Evolutionary conservation across 2,797 vertebrate genomes (phyloP).

Genomic region (Poecilia picta): DNA sequence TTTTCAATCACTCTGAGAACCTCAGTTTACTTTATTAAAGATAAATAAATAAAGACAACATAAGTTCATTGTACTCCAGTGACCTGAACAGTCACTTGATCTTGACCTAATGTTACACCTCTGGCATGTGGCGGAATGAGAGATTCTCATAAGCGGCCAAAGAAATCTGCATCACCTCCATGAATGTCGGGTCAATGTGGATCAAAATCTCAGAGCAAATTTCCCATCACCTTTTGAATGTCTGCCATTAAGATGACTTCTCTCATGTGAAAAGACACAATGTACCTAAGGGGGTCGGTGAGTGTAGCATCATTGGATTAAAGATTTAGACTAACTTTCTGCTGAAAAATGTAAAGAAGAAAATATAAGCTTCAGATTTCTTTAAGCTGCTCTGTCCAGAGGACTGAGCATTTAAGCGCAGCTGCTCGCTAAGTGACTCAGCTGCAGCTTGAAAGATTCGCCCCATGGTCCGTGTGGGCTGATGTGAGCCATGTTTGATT

Average conservation of each 20-base stretch:
- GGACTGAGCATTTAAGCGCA: neutral
- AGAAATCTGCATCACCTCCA: conserved; percentile 51
- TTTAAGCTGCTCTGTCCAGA: neutral
- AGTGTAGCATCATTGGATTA: neutral
- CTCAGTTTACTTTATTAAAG: too few relatives aligned
- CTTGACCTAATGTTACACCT: conserved; percentile 4
- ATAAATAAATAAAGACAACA: neutral
- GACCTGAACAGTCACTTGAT: neutral
- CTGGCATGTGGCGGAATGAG: conserved; percentile 38
- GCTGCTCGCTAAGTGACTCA: conserved; percentile 10
- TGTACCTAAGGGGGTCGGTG: neutral
- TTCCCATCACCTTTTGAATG: neutral
- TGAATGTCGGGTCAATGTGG: conserved; percentile 25
- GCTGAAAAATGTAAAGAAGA: neutral
- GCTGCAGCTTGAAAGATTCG: neutral
- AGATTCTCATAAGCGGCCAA: conserved; percentile 56
- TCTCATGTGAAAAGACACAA: neutral
- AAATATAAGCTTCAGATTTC: too few relatives aligned
- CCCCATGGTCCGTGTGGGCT: conserved; percentile 6
- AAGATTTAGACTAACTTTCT: neutral
- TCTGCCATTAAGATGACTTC: neutral
- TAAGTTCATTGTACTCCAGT: neutral
- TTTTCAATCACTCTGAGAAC: neutral
- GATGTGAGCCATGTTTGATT: conserved; percentile 17
- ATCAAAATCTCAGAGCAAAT: neutral